phyloP scores from a whole-genome alignment of 2,797 vertebrate genomes.

The Micrastur ruficollis region DNA sequence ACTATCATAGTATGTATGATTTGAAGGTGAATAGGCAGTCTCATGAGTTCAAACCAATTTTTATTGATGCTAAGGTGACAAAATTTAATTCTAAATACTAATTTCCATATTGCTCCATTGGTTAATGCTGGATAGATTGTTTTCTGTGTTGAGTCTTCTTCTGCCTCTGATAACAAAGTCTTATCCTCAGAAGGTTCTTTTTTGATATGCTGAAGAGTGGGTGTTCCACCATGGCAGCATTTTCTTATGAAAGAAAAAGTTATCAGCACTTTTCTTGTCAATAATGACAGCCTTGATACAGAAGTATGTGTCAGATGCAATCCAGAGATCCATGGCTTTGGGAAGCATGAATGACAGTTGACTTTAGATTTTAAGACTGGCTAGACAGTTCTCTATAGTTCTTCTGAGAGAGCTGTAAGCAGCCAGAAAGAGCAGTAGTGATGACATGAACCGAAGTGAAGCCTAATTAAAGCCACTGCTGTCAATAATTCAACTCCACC shows the following conservation, averaged over 20 bases:
- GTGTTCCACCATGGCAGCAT: neutral
- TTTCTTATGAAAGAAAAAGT: neutral
- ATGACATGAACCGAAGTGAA: conserved; percentile 18
- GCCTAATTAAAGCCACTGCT: neutral
- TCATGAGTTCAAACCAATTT: neutral
- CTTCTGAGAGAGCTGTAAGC: neutral
- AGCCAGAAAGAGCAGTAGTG: neutral
- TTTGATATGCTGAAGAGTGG: neutral
- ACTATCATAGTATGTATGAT: neutral
- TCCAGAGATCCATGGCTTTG: neutral
- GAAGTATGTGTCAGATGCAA: neutral
- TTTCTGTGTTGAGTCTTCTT: neutral
- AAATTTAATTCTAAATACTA: neutral
- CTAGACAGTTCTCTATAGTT: neutral
- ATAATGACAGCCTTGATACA: neutral
- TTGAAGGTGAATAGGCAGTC: neutral
- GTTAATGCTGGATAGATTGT: neutral
- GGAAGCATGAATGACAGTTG: conserved; percentile 44
- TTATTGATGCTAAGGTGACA: neutral
- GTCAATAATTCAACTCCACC: neutral
- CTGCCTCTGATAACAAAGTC: neutral
- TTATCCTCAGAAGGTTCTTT: neutral
- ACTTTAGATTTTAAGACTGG: conserved; percentile 38
- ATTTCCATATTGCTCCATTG: neutral
- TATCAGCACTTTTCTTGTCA: neutral